These are phyloP conservation scores for Augochlorella aurata DNA, from an alignment of 2,888 invertebrate species.

Conservation along the genomic window DNA sequence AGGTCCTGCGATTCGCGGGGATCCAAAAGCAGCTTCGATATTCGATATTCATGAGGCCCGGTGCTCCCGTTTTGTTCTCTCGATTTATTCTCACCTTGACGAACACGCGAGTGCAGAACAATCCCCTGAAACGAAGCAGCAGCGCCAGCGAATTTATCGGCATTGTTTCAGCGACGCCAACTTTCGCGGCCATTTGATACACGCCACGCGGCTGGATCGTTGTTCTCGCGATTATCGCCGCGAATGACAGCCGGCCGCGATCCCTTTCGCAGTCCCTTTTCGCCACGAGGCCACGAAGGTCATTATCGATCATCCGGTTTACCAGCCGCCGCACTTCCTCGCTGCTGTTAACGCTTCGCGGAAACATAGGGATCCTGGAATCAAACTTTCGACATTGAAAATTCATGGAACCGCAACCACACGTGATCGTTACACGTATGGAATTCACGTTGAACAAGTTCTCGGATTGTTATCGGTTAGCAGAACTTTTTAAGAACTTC, in stretches of 20 bases:
- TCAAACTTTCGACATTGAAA: neutral
- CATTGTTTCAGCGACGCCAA: neutral
- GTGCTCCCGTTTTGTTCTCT: neutral
- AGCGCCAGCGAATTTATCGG: neutral
- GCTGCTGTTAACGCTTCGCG: slow-evolving; percentile 31
- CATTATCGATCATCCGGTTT: slow-evolving; percentile 51
- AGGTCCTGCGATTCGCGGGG: neutral
- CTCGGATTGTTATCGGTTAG: neutral
- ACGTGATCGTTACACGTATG: slow-evolving; percentile 5
- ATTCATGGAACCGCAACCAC: neutral
- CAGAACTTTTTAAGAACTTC: too few relatives aligned
- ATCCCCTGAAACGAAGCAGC: neutral
- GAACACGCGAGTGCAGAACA: slow-evolving; percentile 2
- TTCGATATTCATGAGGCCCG: neutral
- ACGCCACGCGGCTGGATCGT: neutral
- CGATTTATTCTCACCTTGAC: slow-evolving; percentile 7
- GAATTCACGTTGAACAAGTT: neutral
- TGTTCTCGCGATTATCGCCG: slow-evolving; percentile 3
- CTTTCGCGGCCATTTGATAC: neutral
- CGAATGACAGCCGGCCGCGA: neutral
- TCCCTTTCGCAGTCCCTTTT: slow-evolving; percentile 35
- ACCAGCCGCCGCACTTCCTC: slow-evolving; percentile 21
- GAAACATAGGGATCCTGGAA: neutral
- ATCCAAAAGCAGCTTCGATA: neutral
- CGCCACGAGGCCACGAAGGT: slow-evolving; percentile 44